A percentile compares a stretch with the other conserved stretches of the same genome.
phyloP scores from a whole-genome alignment of 2,113 vertebrate genomes.

The Callithrix jacchus region DNA sequence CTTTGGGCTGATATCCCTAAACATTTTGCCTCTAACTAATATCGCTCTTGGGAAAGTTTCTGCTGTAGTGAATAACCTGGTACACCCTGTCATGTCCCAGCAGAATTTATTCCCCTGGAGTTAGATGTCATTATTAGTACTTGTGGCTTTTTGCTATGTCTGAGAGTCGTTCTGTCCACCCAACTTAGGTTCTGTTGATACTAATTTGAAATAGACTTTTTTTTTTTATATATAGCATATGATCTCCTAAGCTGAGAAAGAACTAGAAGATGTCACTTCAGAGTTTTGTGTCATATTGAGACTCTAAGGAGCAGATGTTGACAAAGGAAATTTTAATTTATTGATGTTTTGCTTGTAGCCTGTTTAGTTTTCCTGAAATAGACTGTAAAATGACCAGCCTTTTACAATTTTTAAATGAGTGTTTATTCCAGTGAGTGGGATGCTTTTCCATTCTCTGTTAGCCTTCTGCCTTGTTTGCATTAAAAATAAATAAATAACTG shows the following conservation, averaged over 20 bases:
- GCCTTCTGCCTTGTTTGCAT: constrained; percentile 3
- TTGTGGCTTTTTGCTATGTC: background rate
- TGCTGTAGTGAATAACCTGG: background rate
- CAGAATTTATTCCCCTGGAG: background rate
- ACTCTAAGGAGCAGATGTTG: background rate
- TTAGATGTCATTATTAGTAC: background rate
- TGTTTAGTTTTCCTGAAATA: constrained; percentile 10
- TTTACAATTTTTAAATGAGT: background rate
- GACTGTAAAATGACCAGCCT: background rate
- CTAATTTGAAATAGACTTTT: background rate
- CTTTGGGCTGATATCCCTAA: background rate
- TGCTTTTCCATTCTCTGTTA: background rate
- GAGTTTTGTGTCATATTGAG: constrained; percentile 12
- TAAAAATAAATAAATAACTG: constrained; percentile 9
- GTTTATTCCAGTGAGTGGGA: background rate
- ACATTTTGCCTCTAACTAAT: background rate
- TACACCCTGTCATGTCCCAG: background rate
- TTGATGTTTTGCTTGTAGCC: constrained; percentile 16
- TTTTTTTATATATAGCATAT: background rate
- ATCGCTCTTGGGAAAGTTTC: background rate
- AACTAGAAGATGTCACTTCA: background rate
- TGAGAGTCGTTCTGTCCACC: background rate
- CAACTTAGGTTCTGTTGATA: background rate
- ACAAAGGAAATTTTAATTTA: constrained; percentile 21
- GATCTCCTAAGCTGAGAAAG: background rate